phyloP scores from a whole-genome alignment of 2,797 vertebrate genomes.

The Euthynnus affinis region DNA sequence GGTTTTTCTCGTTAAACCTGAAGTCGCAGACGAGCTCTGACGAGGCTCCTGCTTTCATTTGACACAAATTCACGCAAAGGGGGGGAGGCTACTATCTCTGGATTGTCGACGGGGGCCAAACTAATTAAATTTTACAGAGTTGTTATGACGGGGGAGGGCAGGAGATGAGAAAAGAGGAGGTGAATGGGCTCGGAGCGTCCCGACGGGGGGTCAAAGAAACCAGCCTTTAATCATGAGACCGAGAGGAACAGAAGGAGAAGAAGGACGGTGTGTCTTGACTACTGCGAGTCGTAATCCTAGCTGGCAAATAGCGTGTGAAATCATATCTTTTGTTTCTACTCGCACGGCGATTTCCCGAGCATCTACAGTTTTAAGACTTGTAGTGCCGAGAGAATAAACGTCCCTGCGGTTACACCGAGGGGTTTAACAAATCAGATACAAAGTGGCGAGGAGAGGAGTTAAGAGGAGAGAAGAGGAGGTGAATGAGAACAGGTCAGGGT shows the following conservation, averaged over 20 bases:
- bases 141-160: conserved; percentile 21
- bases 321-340: not conserved
- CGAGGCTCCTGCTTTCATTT: not conserved
- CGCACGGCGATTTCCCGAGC: not conserved
- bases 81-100: not conserved
- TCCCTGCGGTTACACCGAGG: too few species aligned
- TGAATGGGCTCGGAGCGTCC: not conserved
- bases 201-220: conserved; percentile 31
- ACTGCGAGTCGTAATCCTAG: not conserved
- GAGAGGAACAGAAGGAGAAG: not conserved
- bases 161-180: conserved; percentile 12
- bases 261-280: too few species aligned
- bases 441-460: not conserved
- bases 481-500: not conserved
- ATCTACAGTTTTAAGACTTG: too few species aligned
- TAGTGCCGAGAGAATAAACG: not conserved
- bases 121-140: conserved; percentile 44
- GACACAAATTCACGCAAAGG: not conserved
- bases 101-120: conserved; percentile 12
- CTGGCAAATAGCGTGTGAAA: not conserved
- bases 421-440: not conserved
- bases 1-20: not conserved
- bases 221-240: conserved; percentile 13
- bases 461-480: not conserved
- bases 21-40: not conserved